Evolutionary conservation across 2,888 invertebrate species (phyloP), one percentile per base, ranked within the genome.

Genomic region (Piscicola geometra): DNA sequence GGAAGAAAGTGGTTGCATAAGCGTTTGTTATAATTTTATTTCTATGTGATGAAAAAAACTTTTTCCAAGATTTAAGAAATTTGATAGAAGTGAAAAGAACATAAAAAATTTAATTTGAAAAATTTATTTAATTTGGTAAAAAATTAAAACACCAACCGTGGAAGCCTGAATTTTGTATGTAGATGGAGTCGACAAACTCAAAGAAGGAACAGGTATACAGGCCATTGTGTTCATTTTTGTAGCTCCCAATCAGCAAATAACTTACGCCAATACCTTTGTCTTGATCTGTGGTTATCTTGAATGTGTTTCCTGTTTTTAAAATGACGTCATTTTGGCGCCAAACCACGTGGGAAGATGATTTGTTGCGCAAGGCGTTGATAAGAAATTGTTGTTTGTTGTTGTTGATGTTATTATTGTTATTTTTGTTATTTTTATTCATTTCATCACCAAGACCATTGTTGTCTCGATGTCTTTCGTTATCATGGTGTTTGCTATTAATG

Each of bases 171-270:
- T 9, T 5, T 5, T 21, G 21, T 18, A 56, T 56, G 12, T 5
- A 15, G 25, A 56, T 56, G 21, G 60, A 56, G 25, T 56, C 60
- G 3, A n/a, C 21, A 25, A 18, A 21, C 9, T n/a, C 60, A n/a
- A n/a, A 56, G n/a, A 56, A 56, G 21, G 60, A 56, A 56, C 60
- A 56, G 3, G 60, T 56, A n/a, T 56, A 56, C 15, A 56, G n/a
- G n/a, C 60, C 60, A 21, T n/a, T n/a, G n/a, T 25, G 60, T 25
- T 56, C 60, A 25, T 56, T 56, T 56, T 56, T 56, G 60, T 15
- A 56, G n/a, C 60, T 9, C 25, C n/a, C 60, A 56, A 56, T 21
- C n/a, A 5, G 5, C 21, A 56, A 25, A 56, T 56, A 56, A 56
- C 60, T 56, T 9, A 56, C 60, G 3, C 60, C 60, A 21, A 56